Conservation (phyloP, 2,797 vertebrate species). For the Microhierax caerulescens region DNA sequence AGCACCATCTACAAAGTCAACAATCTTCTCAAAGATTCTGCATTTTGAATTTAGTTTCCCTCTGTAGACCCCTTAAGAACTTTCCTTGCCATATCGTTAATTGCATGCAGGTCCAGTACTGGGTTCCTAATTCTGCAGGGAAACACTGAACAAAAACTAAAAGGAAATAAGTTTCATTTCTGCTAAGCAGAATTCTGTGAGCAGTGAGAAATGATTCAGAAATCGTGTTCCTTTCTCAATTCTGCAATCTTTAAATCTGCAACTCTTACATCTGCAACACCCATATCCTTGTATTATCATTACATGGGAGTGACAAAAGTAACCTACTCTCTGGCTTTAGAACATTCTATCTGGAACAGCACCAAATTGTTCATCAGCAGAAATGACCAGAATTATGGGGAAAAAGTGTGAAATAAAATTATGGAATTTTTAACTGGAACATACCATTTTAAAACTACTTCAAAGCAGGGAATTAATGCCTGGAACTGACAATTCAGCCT, state of each 20-base stretch:
- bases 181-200: not conserved
- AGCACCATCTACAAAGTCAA: not conserved
- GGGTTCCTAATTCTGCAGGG: not conserved
- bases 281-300: not conserved
- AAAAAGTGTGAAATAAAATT: not conserved
- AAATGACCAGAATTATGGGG: not conserved
- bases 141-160: not conserved
- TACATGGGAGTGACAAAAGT: not conserved
- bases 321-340: not conserved
- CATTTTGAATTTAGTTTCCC: not conserved
- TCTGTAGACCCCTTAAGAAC: not conserved
- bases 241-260: not conserved
- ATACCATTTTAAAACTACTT: not conserved
- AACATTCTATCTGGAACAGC: not conserved
- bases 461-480: not conserved
- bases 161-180: not conserved
- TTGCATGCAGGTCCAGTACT: not conserved
- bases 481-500: not conserved
- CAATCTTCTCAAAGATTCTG: not conserved
- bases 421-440: not conserved
- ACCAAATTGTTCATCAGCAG: not conserved
- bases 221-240: not conserved
- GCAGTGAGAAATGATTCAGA: not conserved
- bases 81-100: not conserved
- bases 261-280: not conserved